Percentiles rank a stretch among this genome's conserved stretches.
Conservation (phyloP, 2,888 invertebrate genomes). For the Syrista parreyssii region DNA sequence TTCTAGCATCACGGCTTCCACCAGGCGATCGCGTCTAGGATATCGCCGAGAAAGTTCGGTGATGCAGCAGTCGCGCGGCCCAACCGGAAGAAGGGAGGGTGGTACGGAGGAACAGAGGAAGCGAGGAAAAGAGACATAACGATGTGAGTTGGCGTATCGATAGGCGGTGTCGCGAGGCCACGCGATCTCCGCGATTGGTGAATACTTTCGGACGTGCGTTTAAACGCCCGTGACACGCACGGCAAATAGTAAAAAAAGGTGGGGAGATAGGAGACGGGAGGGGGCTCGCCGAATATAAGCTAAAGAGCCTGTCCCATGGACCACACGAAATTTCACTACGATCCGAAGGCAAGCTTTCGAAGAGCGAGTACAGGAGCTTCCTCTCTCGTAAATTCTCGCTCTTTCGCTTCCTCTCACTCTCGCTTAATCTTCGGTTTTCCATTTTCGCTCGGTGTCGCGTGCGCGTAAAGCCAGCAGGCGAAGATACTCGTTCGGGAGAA, state of each 20-base stretch:
- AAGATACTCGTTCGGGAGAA: not conserved
- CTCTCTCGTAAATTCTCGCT: not conserved
- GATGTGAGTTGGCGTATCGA: not conserved
- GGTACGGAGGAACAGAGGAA: slow-evolving; percentile 7
- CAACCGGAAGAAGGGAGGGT: slow-evolving; percentile 9
- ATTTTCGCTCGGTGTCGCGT: too few species aligned
- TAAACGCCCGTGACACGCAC: slow-evolving; percentile 31
- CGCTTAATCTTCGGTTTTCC: not conserved
- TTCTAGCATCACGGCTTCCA: too few species aligned
- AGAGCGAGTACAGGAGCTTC: slow-evolving; percentile 23
- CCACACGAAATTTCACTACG: slow-evolving; percentile 62
- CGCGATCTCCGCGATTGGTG: slow-evolving; percentile 25
- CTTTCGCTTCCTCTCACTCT: not conserved
- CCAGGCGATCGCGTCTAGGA: too few species aligned
- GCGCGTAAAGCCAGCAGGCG: too few species aligned
- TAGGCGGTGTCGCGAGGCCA: not conserved
- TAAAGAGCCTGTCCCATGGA: slow-evolving; percentile 63
- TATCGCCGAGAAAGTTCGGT: not conserved
- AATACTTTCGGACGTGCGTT: slow-evolving; percentile 48
- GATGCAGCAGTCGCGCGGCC: not conserved
- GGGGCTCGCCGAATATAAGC: slow-evolving; percentile 62
- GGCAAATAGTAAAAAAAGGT: slow-evolving; percentile 41
- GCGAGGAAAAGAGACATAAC: slow-evolving; percentile 18
- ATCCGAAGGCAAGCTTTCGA: slow-evolving; percentile 48
- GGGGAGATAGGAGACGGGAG: slow-evolving; percentile 44